Conservation (phyloP, 1,140 invertebrate species). For the Chelonus insularis region DNA sequence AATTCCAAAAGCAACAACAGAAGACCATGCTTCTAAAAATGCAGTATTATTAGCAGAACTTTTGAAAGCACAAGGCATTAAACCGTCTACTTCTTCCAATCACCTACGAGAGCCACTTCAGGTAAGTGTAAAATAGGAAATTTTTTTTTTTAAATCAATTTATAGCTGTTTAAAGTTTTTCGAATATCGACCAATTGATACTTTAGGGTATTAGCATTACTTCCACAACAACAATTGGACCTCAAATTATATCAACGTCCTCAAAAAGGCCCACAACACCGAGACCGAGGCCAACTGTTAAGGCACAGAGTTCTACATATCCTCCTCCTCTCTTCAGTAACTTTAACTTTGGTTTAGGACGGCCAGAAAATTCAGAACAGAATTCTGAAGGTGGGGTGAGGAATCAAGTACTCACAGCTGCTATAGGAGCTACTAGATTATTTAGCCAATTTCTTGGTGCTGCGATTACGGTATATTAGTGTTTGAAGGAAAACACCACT, state of each 20-base stretch:
- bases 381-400: conserved; percentile 50
- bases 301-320: conserved; percentile 51
- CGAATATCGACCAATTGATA: neutral
- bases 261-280: conserved; percentile 37
- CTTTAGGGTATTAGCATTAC: neutral
- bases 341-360: conserved; percentile 36
- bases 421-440: conserved; percentile 72
- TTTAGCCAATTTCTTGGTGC: conserved; percentile 74
- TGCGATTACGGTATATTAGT: conserved; percentile 67
- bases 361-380: conserved; percentile 18
- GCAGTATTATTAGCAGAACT: conserved; percentile 69
- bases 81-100: conserved; percentile 65
- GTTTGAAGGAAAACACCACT: neutral
- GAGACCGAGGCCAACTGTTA: conserved; percentile 29
- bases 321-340: conserved; percentile 52
- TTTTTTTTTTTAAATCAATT: conserved; percentile 20
- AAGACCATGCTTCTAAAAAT: conserved; percentile 50
- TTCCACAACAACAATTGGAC: conserved; percentile 27
- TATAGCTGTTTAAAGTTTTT: neutral
- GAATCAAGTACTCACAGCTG: conserved; percentile 68
- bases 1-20: conserved; percentile 11
- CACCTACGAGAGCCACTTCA: conserved; percentile 61
- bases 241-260: conserved; percentile 31
- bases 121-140: conserved; percentile 59
- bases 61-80: conserved; percentile 69